A percentile compares a stretch with the other conserved stretches of the same genome.
These are phyloP conservation scores for Callorhinus ursinus DNA, from an alignment of 2,113 vertebrate genomes.

Conservation along the genomic window DNA sequence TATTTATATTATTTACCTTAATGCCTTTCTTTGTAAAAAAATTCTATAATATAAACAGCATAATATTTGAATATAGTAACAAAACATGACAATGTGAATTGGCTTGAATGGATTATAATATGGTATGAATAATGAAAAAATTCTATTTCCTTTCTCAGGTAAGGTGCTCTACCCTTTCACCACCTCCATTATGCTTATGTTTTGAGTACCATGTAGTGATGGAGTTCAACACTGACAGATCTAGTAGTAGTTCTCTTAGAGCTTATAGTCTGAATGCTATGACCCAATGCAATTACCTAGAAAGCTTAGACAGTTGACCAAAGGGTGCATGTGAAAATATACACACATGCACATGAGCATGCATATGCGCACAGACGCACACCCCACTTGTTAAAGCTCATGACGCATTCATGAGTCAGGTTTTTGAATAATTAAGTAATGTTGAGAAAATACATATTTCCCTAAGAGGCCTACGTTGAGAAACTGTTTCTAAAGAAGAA, in stretches of 20 bases:
- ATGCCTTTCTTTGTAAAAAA: background rate
- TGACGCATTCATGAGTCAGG: background rate
- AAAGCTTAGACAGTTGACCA: background rate
- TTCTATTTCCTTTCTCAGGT: background rate
- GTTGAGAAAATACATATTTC: slow-evolving; percentile 46
- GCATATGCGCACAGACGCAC: accelerated
- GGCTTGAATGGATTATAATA: background rate
- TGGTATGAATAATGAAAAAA: background rate
- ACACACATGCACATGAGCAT: background rate
- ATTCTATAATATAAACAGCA: background rate
- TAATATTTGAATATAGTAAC: background rate
- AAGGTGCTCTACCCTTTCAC: background rate
- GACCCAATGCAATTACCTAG: background rate
- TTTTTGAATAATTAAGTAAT: slow-evolving; percentile 50
- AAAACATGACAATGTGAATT: background rate
- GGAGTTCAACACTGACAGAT: background rate
- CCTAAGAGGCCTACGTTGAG: background rate
- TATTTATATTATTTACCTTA: background rate
- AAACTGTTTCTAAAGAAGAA: slow-evolving; percentile 43
- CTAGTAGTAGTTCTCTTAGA: background rate
- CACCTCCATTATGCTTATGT: background rate
- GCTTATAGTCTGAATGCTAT: background rate
- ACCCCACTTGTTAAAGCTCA: background rate
- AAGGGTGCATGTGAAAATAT: background rate
- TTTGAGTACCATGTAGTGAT: background rate